Base-by-base conservation (phyloP, 2,113 vertebrate genomes). In the Seriola quinqueradiata region DNA sequence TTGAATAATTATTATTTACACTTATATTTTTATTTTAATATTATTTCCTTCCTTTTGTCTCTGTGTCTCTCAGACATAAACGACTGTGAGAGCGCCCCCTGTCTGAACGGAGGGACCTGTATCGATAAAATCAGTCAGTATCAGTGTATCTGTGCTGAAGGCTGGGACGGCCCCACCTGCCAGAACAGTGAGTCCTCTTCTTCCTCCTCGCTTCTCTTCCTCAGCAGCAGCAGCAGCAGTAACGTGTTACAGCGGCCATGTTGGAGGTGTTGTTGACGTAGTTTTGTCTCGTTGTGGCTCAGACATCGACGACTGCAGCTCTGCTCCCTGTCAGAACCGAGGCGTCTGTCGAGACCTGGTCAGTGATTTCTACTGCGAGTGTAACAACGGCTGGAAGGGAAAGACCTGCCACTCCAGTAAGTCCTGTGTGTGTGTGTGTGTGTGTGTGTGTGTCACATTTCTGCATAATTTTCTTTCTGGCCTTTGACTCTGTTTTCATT, bases 391-490 rank as follows among this genome's bases (percentile, higher is more conserved):
- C 68, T 98, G 97, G 97, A 98, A 98, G 95, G 97, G 97, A 64
- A 98, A 98, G 93, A 98, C 96, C 3, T 98, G 97, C 88, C 96
- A 95, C 86, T 98, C 97, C 0, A 94, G 97, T 98, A 92, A 95
- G 97, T 95, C 71, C 74, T 10, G 44, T 28, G 6, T 6, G 6
- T 36, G 34, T 17, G 32, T 66, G 38, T 61, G 16, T 32, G 16
- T 9, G 19, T 54, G 17, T 44, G 28, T 40, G 40, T 40, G 40
- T 28, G 25, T 28, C 25, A 28, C 25, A 28, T 28, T 28, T 28
- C 25, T 28, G 25, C 25, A 28, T 28, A 28, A 28, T 28, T 28
- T 28, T 10, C 42, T 11, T 3, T 46, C 44, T 46, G 13, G 4
- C 44, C 13, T 46, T 46, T 46, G 44, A 14, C 44, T 14, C 14